Conservation (phyloP, 2,888 invertebrate genomes). For the Trichacis sp. region DNA sequence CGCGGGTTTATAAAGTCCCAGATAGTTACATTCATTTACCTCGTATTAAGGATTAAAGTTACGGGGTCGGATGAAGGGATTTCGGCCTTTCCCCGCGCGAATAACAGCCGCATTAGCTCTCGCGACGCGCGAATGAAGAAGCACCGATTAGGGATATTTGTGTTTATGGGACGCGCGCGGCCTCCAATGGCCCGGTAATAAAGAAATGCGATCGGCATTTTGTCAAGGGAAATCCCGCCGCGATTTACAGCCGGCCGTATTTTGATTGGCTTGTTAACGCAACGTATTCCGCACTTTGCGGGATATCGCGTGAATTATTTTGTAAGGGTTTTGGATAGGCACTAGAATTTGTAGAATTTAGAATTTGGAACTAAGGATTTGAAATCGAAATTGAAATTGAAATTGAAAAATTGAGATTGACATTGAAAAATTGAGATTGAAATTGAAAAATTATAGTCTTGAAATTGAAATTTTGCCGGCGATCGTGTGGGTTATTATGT, state of each 20-base stretch:
- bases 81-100: conserved; percentile 46
- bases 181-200: conserved; percentile 23
- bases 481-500: too few species aligned
- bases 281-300: background rate
- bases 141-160: conserved; percentile 37
- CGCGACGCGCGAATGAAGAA: conserved; percentile 11
- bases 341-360: too few species aligned
- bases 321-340: too few species aligned
- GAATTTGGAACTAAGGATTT: too few species aligned
- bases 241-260: background rate
- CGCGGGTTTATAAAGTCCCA: conserved; percentile 25
- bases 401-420: too few species aligned
- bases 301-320: too few species aligned
- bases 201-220: conserved; percentile 41
- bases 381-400: too few species aligned
- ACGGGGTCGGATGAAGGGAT: conserved; percentile 60
- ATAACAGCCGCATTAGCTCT: conserved; percentile 51
- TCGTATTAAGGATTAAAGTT: conserved; percentile 59
- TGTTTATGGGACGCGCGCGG: conserved; percentile 28
- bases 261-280: conserved; percentile 7
- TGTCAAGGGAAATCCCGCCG: conserved; percentile 20
- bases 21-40: conserved; percentile 34
- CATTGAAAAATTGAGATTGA: too few species aligned
- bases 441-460: too few species aligned
- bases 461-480: too few species aligned